Base-by-base conservation (phyloP, 2,888 invertebrate genomes). In the Cerceris rybyensis region DNA sequence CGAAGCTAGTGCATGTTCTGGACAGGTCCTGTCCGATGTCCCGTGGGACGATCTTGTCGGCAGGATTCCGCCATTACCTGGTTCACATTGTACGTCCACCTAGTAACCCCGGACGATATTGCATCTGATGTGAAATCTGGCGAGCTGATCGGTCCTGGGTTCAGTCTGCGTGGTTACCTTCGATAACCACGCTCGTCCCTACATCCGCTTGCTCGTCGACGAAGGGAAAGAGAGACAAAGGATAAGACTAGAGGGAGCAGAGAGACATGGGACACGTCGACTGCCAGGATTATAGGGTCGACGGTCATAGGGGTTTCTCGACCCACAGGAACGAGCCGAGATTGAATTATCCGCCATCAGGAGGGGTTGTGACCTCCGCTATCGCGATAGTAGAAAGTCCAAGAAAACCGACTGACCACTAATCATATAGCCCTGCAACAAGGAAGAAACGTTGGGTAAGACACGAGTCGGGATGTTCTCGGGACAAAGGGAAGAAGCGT, bases 311-410 rank as follows among this genome's bases (percentile, higher is more conserved):
- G 82, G 70, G 72, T 78, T 73, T 66, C 75, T 64, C 75, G 70
- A 73, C 66, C 78, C 66, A 49, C 46, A 75, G 73, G 83, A 84
- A 81, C 77, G 82, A 84, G 82, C 85, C 83, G 83, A 82, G 87
- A 91, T 91, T 89, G 90, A 91, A 91, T 91, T 88, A 89, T 89
- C 87, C 80, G 75, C 73, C 82, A 84, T 86, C 81, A 77, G 73
- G 75, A 80, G 80, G 79, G 84, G 81, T 82, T 80, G 84, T 75
- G 83, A 86, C 86, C 87, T 83, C 83, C 65, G 77, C 82, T 76
- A 84, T 85, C 82, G 80, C 78, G 78, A 72, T 64, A 54, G 80
- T 78, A 70, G 79, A 84, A 86, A 86, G 81, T 84, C 82, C 64
- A 71, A 77, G 80, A 82, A 75, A 75, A 79, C 70, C 68, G 71